A percentile compares a stretch with the other conserved stretches of the same genome.
phyloP scores from a whole-genome alignment of 2,888 invertebrate genomes.

The Amphipyra berbera region DNA sequence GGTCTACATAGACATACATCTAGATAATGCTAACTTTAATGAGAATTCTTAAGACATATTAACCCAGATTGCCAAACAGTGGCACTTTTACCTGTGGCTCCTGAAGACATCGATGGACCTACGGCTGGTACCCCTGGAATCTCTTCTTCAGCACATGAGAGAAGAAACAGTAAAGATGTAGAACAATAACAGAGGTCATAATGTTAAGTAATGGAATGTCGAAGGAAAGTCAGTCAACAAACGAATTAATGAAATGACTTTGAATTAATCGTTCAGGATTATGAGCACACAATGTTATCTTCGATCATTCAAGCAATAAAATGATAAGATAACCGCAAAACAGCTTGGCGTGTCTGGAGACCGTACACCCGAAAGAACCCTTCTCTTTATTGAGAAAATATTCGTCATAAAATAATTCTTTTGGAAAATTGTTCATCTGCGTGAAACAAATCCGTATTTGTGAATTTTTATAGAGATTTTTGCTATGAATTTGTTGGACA shows the following conservation, averaged over 20 bases:
- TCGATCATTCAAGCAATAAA: no score
- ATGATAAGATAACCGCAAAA: not conserved
- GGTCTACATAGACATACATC: constrained; percentile 17
- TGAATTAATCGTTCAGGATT: no score
- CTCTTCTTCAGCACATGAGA: constrained; percentile 14
- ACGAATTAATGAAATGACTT: no score
- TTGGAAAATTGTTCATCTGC: not conserved
- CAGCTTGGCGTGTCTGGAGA: not conserved
- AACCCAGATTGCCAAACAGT: constrained; percentile 9
- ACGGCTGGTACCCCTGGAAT: constrained; percentile 1
- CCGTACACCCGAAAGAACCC: not conserved
- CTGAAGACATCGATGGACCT: not conserved
- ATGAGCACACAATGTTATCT: no score
- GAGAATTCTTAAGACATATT: not conserved
- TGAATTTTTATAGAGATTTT: no score
- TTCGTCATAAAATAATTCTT: not conserved
- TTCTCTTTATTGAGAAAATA: no score
- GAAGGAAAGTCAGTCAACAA: no score
- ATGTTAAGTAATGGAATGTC: no score
- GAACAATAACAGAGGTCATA: not conserved
- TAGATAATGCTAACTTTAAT: constrained; percentile 8
- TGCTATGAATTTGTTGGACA: no score
- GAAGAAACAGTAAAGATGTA: constrained; percentile 3
- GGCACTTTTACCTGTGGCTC: not conserved
- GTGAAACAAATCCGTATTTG: no score